Evolutionary conservation across 2,113 vertebrate genomes (phyloP), one percentile per base, ranked within the genome.

Genomic region (Pithys albifrons): DNA sequence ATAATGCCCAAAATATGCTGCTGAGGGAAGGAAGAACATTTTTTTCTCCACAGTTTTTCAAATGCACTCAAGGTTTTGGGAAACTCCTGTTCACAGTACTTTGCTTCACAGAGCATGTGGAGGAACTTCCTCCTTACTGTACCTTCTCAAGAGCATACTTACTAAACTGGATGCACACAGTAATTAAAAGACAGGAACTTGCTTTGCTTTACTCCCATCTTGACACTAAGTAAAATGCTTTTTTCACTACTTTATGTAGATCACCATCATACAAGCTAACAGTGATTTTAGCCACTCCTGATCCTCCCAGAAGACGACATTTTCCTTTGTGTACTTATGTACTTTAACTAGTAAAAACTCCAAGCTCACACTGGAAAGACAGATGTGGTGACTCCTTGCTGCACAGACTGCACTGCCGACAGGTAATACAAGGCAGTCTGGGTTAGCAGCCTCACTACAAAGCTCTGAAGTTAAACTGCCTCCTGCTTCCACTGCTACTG

Each of bases 201-300:
- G 23, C 25, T 77, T 31, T 8, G 3, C 29, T 87, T 77, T 80
- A 51, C 12, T 66, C 49, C 9, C 11, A 57, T 76, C 54, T 37
- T 62, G 24, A 81, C 75, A 48, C 13, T 43, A 61, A 35, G 23
- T 48, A 10, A 55, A 76, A 72, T 45, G 15, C 37, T 35, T 58
- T 81, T 91, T 80, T 62, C 58, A 59, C 19, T 43, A 31, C 41
- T 64, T 45, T 9, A n/a, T 7, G 15, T 6, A 35, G 3, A 67
- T 35, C 25, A 27, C 2, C 66, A 31, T 10, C 6, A 2, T 5
- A 33, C 4, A 17, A 71, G 55, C 25, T 14, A 31, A 61, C 0
- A 4, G 37, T 20, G 19, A 59, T n/a, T 86, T 83, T 20, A 70
- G 49, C n/a, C 25, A 31, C 54, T 57, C 16, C 41, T 37, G 9